Conservation (phyloP, 2,113 vertebrate species). For the Neogobius melanostomus region DNA sequence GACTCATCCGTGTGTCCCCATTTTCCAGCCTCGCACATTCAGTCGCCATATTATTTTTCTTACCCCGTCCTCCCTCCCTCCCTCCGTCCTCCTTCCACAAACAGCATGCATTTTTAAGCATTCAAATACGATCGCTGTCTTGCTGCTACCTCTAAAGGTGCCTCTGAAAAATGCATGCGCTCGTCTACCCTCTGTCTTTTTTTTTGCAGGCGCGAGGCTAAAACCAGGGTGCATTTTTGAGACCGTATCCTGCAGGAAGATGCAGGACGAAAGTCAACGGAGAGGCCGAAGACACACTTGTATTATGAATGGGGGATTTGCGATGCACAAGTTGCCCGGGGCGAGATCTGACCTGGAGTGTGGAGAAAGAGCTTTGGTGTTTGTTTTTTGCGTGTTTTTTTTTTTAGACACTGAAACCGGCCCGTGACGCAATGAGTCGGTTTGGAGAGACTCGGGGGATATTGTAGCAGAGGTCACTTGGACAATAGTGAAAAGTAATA, state of each 20-base stretch:
- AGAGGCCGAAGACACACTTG: constrained; percentile 34
- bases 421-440: constrained; percentile 25
- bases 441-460: constrained; percentile 3
- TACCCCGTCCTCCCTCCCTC: neutral
- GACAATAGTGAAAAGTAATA: neutral
- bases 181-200: constrained; percentile 52
- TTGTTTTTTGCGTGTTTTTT: constrained; percentile 3
- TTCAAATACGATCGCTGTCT: constrained; percentile 47
- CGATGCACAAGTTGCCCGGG: constrained; percentile 36
- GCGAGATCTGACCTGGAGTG: constrained; percentile 38
- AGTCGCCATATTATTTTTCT: constrained; percentile 5
- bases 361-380: constrained; percentile 26
- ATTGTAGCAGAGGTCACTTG: constrained; percentile 9
- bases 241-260: constrained; percentile 31
- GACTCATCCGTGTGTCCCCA: constrained; percentile 15
- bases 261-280: constrained; percentile 13
- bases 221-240: constrained; percentile 36
- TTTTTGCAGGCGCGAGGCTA: constrained; percentile 12
- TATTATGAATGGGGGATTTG: constrained; percentile 45
- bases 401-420: constrained; percentile 32
- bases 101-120: constrained; percentile 63
- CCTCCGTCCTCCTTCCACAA: constrained; percentile 26
- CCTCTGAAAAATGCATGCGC: constrained; percentile 73
- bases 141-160: constrained; percentile 26
- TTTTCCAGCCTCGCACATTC: constrained; percentile 29